Percentiles rank a stretch among this genome's conserved stretches.
phyloP scores from a whole-genome alignment of 2,888 invertebrate species.

The Meta bourneti region DNA sequence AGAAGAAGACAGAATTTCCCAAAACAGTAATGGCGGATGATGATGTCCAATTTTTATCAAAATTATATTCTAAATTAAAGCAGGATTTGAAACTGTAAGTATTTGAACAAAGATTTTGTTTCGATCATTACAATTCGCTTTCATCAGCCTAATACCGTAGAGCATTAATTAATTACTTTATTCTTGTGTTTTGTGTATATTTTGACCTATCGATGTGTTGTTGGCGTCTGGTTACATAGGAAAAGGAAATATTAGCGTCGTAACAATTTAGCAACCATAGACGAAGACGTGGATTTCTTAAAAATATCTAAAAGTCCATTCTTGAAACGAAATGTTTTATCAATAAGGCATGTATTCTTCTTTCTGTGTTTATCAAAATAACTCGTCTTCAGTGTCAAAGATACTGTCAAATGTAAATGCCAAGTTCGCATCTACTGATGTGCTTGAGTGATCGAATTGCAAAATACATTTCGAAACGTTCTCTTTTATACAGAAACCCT shows the following conservation, averaged over 20 bases:
- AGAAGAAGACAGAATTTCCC: slow-evolving; percentile 70
- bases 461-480: background rate
- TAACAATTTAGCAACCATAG: slow-evolving; percentile 33
- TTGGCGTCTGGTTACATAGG: slow-evolving; percentile 69
- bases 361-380: background rate
- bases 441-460: background rate
- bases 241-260: slow-evolving; percentile 45
- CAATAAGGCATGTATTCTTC: background rate
- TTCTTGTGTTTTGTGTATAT: background rate
- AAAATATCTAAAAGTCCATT: background rate
- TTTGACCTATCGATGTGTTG: slow-evolving; percentile 58
- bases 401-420: background rate
- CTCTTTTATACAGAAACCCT: background rate
- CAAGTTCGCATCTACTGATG: background rate
- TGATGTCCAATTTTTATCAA: slow-evolving; percentile 66
- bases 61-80: slow-evolving; percentile 69
- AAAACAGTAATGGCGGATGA: slow-evolving; percentile 75
- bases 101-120: background rate
- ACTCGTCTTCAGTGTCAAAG: background rate
- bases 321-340: background rate
- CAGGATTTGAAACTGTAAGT: slow-evolving; percentile 66
- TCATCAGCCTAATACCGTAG: background rate
- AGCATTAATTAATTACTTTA: background rate
- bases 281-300: slow-evolving; percentile 7
- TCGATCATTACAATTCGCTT: background rate